Evolutionary conservation across 2,797 vertebrate genomes (phyloP).

Genomic region (Gymnoscopelus braueri): DNA sequence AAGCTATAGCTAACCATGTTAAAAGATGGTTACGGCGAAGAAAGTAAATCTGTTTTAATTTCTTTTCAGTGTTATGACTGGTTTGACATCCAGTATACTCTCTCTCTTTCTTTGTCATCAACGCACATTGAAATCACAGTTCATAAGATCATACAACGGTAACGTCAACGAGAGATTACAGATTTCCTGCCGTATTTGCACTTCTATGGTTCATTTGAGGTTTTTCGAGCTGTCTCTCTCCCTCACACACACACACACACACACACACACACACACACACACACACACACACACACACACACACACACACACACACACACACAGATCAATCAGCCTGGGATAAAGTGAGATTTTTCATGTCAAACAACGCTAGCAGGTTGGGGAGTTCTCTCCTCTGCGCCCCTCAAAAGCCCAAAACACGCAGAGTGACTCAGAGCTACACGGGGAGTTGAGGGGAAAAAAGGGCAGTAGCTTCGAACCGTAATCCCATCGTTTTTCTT

Average conservation of each 20-base stretch:
- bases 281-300: neutral
- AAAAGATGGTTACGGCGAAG: too few relatives aligned
- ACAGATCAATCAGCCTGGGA: slow-evolving; percentile 35
- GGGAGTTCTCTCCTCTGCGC: slow-evolving; percentile 17
- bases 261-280: slow-evolving; percentile 10
- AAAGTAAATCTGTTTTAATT: neutral
- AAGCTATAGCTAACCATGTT: too few relatives aligned
- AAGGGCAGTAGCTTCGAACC: slow-evolving; percentile 44
- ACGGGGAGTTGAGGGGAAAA: neutral
- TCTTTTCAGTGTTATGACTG: slow-evolving; percentile 4
- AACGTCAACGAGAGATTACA: slow-evolving; percentile 9
- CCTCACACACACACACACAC: slow-evolving; percentile 33
- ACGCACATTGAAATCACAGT: slow-evolving; percentile 16
- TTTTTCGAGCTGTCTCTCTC: neutral
- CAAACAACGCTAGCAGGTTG: slow-evolving; percentile 37
- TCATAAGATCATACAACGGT: slow-evolving; percentile 22
- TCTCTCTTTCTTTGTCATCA: neutral
- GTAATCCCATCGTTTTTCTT: slow-evolving; percentile 66
- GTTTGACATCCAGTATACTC: slow-evolving; percentile 23
- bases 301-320: slow-evolving; percentile 40
- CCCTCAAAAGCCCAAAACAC: slow-evolving; percentile 22
- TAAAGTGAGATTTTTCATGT: slow-evolving; percentile 41
- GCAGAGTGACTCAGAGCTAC: slow-evolving; percentile 22
- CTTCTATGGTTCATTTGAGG: slow-evolving; percentile 17
- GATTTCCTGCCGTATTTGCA: slow-evolving; percentile 28